These are phyloP conservation scores for Astropecten irregularis DNA, from an alignment of 53 echinoderm and acorn worm genomes.

Conservation along the genomic window DNA sequence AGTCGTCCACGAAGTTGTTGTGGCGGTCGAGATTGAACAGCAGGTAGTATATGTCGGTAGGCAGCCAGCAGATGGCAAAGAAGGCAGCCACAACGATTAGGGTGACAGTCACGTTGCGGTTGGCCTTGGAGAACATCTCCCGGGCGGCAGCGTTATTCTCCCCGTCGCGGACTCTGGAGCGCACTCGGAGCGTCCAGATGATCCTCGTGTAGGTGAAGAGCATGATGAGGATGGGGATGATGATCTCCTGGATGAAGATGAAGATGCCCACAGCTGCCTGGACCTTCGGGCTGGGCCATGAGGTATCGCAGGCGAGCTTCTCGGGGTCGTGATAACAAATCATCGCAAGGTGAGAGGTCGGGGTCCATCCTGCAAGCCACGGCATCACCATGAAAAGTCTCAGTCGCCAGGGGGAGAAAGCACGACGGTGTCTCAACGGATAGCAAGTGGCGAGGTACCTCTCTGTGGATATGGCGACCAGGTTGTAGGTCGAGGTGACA, in stretches of 20 bases:
- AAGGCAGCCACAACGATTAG: slow-evolving; percentile 48
- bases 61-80: slow-evolving; percentile 62
- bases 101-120: slow-evolving; percentile 58
- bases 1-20: background rate
- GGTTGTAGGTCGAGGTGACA: slow-evolving; percentile 34
- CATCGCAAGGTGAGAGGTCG: background rate
- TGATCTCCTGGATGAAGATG: slow-evolving; percentile 57
- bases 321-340: slow-evolving; percentile 3
- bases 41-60: slow-evolving; percentile 38
- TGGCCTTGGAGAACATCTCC: slow-evolving; percentile 40
- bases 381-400: background rate
- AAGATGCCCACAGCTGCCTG: slow-evolving; percentile 56
- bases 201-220: slow-evolving; percentile 55
- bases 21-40: slow-evolving; percentile 42
- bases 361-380: slow-evolving; percentile 19
- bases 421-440: slow-evolving; percentile 10
- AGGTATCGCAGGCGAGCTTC: slow-evolving; percentile 36
- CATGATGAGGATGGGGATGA: slow-evolving; percentile 66
- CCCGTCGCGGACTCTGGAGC: background rate
- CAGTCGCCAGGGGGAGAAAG: slow-evolving; percentile 11
- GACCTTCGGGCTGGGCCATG: slow-evolving; percentile 49
- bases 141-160: slow-evolving; percentile 1
- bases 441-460: slow-evolving; percentile 24
- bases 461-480: slow-evolving; percentile 31
- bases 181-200: slow-evolving; percentile 33